These are phyloP conservation scores for Crypturellus undulatus DNA, from an alignment of 2,113 vertebrate species.

Conservation along the genomic window DNA sequence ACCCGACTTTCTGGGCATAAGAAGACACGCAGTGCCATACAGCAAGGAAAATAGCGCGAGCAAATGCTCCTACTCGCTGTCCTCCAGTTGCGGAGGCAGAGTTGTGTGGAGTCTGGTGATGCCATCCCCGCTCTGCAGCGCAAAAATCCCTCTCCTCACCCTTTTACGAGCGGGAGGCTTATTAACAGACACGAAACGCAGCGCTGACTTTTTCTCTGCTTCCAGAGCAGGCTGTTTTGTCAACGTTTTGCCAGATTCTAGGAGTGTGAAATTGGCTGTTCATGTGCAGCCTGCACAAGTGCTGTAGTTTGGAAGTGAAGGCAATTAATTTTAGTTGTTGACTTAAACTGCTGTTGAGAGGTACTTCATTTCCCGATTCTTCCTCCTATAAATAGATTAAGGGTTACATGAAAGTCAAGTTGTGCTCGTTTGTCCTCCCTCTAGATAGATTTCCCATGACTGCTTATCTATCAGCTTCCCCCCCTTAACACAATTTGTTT, in stretches of 20 bases:
- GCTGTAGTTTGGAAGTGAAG: conserved; percentile 72
- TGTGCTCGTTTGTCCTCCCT: conserved; percentile 69
- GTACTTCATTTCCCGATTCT: conserved; percentile 79
- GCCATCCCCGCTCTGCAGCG: not conserved
- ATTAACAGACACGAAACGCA: not conserved
- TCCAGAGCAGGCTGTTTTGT: conserved; percentile 28
- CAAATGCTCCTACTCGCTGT: not conserved
- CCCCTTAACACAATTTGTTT: conserved; percentile 58
- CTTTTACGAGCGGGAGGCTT: not conserved
- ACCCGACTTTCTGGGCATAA: not conserved
- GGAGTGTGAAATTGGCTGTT: conserved; percentile 62
- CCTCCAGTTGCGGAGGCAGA: not conserved
- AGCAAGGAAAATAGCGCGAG: fast-evolving
- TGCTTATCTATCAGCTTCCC: conserved; percentile 67
- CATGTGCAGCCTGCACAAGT: conserved; percentile 46
- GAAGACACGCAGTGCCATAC: fast-evolving
- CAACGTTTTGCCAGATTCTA: conserved; percentile 42
- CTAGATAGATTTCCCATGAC: conserved; percentile 68
- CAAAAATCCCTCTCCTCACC: not conserved
- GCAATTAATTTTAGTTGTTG: conserved; percentile 87
- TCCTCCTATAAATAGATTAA: conserved; percentile 77
- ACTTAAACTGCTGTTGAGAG: conserved; percentile 82
- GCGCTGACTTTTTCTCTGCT: not conserved
- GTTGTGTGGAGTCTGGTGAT: not conserved
- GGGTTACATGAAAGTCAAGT: conserved; percentile 78